Percentiles rank a stretch among this genome's conserved stretches.
Conservation (phyloP, 1,140 invertebrate species). For the Cotesia glomerata region DNA sequence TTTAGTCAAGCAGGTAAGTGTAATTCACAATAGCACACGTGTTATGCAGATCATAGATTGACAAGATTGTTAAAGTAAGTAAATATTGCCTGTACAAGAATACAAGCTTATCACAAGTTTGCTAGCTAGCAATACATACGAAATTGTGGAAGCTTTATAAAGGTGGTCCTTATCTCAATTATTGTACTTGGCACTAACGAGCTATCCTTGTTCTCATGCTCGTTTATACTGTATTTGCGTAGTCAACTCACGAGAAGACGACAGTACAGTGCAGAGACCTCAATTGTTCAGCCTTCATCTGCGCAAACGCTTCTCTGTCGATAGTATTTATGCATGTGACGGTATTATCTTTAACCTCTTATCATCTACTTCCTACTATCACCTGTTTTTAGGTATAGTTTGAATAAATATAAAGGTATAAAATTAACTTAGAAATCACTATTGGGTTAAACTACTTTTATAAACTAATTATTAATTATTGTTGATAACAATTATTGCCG, state of each 20-base stretch:
- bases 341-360: conserved; percentile 40
- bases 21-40: too few relatives aligned
- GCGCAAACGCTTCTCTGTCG: conserved; percentile 26
- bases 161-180: conserved; percentile 43
- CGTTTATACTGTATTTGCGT: background rate
- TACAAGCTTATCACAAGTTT: conserved; percentile 44
- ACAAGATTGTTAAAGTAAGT: background rate
- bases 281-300: conserved; percentile 2
- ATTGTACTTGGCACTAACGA: conserved; percentile 33
- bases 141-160: conserved; percentile 37
- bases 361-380: conserved; percentile 32
- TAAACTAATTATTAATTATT: background rate
- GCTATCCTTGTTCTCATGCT: conserved; percentile 2
- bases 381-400: conserved; percentile 44
- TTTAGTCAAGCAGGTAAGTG: too few relatives aligned
- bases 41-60: too few relatives aligned
- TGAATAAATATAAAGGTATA: conserved; percentile 43
- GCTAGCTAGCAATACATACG: conserved; percentile 30
- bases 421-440: too few relatives aligned
- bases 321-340: conserved; percentile 18
- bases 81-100: conserved; percentile 35
- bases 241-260: conserved; percentile 12
- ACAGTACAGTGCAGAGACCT: conserved; percentile 7
- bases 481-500: conserved; percentile 45
- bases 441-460: too few relatives aligned